Conservation (phyloP, 2,797 vertebrate genomes). For the Toxotes lorentzi region DNA sequence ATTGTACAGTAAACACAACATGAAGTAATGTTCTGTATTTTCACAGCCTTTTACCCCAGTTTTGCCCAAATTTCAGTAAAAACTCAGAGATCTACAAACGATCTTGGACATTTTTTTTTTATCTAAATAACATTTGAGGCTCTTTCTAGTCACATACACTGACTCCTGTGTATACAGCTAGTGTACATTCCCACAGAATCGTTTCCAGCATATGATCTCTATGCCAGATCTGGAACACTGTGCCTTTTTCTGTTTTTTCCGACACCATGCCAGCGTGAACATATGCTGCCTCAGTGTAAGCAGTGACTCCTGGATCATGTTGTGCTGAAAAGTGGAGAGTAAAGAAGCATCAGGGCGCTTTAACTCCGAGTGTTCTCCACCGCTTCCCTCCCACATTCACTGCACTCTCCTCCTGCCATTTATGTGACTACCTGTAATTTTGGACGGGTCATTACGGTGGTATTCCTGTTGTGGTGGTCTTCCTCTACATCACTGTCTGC, state of each 20-base stretch:
- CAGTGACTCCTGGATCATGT: conserved; percentile 19
- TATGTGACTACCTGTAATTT: conserved; percentile 38
- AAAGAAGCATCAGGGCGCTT: conserved; percentile 27
- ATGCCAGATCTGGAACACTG: conserved; percentile 18
- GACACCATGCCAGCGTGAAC: conserved; percentile 9
- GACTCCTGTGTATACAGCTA: background rate
- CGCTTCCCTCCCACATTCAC: conserved; percentile 11
- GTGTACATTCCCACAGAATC: background rate
- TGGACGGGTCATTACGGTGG: conserved; percentile 29
- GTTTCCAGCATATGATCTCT: conserved; percentile 2
- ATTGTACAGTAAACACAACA: background rate
- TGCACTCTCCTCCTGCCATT: conserved; percentile 32
- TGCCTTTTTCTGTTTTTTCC: conserved; percentile 20
- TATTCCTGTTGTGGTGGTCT: conserved; percentile 21
- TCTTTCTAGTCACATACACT: background rate
- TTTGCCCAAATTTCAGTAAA: background rate
- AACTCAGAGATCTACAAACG: background rate
- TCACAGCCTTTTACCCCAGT: background rate
- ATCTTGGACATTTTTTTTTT: background rate
- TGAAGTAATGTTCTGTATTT: no score
- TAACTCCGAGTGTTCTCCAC: conserved; percentile 17
- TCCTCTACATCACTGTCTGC: conserved; percentile 39
- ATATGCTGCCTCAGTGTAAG: conserved; percentile 26
- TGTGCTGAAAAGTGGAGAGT: conserved; percentile 39
- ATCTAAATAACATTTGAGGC: background rate